A percentile compares a stretch with the other conserved stretches of the same genome.
These are phyloP conservation scores for Glareola pratincola DNA, from an alignment of 2,113 vertebrate species.

Conservation along the genomic window DNA sequence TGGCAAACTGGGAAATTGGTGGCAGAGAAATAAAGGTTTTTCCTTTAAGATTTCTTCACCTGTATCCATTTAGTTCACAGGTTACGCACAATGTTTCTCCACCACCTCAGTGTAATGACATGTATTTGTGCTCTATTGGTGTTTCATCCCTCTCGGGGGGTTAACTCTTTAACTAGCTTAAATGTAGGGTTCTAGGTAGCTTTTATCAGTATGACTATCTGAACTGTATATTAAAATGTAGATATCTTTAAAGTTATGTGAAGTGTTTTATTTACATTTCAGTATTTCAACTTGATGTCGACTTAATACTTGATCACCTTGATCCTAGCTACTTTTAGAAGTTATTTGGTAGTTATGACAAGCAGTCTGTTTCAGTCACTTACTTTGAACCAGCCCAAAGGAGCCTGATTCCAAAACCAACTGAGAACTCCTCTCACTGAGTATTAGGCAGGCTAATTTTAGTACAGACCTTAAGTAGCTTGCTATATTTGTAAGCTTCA, in stretches of 20 bases:
- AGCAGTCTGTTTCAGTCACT: background rate
- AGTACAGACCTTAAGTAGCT: background rate
- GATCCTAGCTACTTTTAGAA: background rate
- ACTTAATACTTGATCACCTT: background rate
- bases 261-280: background rate
- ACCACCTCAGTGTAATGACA: rapidly evolving
- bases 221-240: background rate
- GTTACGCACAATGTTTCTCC: background rate
- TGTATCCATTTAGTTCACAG: background rate
- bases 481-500: background rate
- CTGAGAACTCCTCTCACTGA: background rate
- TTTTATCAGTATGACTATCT: background rate
- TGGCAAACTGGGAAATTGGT: background rate
- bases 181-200: background rate
- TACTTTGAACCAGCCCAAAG: background rate
- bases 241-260: background rate
- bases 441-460: background rate
- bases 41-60: background rate
- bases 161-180: background rate
- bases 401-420: background rate
- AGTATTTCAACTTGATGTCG: background rate
- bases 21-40: background rate
- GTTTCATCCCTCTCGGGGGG: background rate
- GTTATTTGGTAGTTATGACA: background rate
- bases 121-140: background rate